A percentile compares a stretch with the other conserved stretches of the same genome.
phyloP scores from a whole-genome alignment of 2,888 invertebrate species.

The Alsophila aescularia region DNA sequence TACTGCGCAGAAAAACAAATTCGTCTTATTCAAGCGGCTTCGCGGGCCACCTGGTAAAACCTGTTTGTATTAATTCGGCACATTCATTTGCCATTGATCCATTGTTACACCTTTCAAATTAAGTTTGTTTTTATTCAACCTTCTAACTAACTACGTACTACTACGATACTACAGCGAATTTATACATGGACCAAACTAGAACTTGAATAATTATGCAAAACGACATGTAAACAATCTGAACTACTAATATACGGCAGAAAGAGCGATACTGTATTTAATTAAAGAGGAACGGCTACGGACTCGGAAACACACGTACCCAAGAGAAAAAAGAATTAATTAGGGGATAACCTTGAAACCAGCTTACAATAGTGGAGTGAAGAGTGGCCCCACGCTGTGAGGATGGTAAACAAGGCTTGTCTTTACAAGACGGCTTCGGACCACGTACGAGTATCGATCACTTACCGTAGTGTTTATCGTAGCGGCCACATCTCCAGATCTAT shows the following conservation, averaged over 20 bases:
- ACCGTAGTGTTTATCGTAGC: slow-evolving; percentile 40
- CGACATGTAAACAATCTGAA: slow-evolving; percentile 31
- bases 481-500: slow-evolving; percentile 58
- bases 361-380: slow-evolving; percentile 36
- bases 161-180: slow-evolving; percentile 26
- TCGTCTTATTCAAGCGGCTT: slow-evolving; percentile 36
- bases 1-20: slow-evolving; percentile 35
- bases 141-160: slow-evolving; percentile 36
- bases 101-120: slow-evolving; percentile 39
- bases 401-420: slow-evolving; percentile 33
- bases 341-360: slow-evolving; percentile 39
- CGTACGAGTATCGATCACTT: slow-evolving; percentile 34
- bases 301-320: slow-evolving; percentile 21
- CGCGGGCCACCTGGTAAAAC: slow-evolving; percentile 41
- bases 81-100: slow-evolving; percentile 37
- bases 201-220: slow-evolving; percentile 38
- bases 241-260: slow-evolving; percentile 21
- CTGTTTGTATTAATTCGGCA: slow-evolving; percentile 39
- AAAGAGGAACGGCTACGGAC: slow-evolving; percentile 8
- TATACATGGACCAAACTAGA: slow-evolving; percentile 28
- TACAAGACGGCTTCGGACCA: not conserved
- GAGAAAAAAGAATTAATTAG: slow-evolving; percentile 40
- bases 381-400: slow-evolving; percentile 36
- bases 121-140: slow-evolving; percentile 21
- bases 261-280: not conserved